Evolutionary conservation across 2,888 invertebrate species (phyloP).

Genomic region (Drosophila neonasuta): DNA sequence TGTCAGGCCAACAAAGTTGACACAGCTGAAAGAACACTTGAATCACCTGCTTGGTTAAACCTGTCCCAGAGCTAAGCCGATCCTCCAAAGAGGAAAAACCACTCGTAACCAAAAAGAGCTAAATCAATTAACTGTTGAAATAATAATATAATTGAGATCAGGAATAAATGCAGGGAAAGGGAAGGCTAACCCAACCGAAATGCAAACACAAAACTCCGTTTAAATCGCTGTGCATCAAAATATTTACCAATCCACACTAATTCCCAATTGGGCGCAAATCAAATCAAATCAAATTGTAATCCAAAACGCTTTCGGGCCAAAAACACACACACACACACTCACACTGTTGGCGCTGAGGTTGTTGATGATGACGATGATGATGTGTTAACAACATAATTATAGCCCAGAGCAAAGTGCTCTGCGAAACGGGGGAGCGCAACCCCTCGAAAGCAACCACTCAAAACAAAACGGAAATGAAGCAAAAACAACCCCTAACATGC

Average conservation of each 20-base stretch:
- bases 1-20: conserved; percentile 13
- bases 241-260: conserved; percentile 77
- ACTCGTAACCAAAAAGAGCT: conserved; percentile 28
- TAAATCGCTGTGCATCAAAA: conserved; percentile 71
- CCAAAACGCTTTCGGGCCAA: conserved; percentile 69
- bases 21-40: conserved; percentile 52
- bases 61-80: neutral
- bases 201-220: conserved; percentile 53
- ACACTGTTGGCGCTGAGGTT: conserved; percentile 29
- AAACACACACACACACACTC: conserved; percentile 16
- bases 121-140: conserved; percentile 64
- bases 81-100: conserved; percentile 15
- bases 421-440: conserved; percentile 60
- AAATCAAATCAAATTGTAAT: conserved; percentile 74
- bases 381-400: conserved; percentile 81
- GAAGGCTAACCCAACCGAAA: conserved; percentile 34
- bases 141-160: conserved; percentile 37
- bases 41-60: conserved; percentile 33
- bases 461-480: conserved; percentile 71
- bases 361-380: conserved; percentile 68
- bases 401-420: conserved; percentile 73
- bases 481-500: conserved; percentile 66
- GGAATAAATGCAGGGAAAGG: neutral
- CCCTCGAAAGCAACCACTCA: conserved; percentile 64
- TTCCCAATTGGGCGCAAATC: conserved; percentile 79